Conservation (phyloP, 2,797 vertebrate species). For the Brotula barbata region DNA sequence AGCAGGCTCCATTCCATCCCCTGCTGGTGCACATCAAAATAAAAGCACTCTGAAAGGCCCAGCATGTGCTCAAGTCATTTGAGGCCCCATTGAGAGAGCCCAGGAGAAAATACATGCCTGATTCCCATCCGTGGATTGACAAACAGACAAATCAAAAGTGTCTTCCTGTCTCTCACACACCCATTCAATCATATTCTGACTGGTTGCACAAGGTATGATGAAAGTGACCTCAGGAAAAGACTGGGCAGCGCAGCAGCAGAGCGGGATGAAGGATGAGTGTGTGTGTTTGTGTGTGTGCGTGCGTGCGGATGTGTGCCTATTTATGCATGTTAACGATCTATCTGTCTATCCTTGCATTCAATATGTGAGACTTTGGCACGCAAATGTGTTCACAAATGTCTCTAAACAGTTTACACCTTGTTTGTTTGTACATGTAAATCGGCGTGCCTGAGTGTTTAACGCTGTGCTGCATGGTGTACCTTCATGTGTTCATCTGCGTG, state of each 20-base stretch:
- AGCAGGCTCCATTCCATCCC: slow-evolving; percentile 60
- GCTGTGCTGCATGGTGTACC: neutral
- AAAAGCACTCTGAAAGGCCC: slow-evolving; percentile 58
- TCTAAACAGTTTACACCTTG: slow-evolving; percentile 9
- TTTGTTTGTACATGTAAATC: slow-evolving; percentile 33
- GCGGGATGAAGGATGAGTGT: neutral
- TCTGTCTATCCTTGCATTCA: neutral
- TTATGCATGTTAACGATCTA: no score
- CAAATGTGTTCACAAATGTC: neutral
- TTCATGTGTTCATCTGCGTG: neutral
- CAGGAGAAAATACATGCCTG: slow-evolving; percentile 37
- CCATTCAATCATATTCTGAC: slow-evolving; percentile 12
- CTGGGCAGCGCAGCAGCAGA: neutral
- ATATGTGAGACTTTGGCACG: neutral
- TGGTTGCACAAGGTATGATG: slow-evolving; percentile 9
- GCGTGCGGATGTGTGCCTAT: neutral
- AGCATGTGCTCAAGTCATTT: slow-evolving; percentile 70
- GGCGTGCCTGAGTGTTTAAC: slow-evolving; percentile 26
- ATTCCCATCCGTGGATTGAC: slow-evolving; percentile 45
- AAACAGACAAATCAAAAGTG: slow-evolving; percentile 55
- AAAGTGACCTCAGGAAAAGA: slow-evolving; percentile 4
- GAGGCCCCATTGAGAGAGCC: slow-evolving; percentile 32
- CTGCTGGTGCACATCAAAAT: slow-evolving; percentile 68
- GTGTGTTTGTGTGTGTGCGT: neutral
- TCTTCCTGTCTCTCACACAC: slow-evolving; percentile 23